Conservation (phyloP, 2,797 vertebrate species). For the Protonibea diacanthus region DNA sequence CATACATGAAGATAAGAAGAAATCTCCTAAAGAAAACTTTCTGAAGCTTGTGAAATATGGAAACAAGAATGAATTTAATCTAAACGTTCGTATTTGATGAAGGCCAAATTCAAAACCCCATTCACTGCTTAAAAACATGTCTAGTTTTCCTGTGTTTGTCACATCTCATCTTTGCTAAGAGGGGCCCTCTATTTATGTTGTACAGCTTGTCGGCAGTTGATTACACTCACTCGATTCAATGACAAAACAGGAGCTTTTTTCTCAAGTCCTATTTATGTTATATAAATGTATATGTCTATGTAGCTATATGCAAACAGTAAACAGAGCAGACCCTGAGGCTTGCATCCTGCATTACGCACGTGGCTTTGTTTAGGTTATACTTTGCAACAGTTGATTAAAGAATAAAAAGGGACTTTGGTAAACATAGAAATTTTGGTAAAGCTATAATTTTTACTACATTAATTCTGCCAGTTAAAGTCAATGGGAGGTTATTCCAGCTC, state of each 20-base stretch:
- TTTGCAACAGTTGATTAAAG: too few species aligned
- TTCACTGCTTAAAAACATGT: not conserved
- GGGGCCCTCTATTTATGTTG: not conserved
- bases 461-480: too few species aligned
- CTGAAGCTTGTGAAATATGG: slow-evolving; percentile 15
- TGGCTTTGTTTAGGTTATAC: not conserved
- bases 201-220: not conserved
- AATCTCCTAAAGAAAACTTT: not conserved
- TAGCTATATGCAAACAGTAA: slow-evolving; percentile 2
- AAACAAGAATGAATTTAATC: slow-evolving; percentile 4
- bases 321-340: too few species aligned
- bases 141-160: slow-evolving; percentile 7
- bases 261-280: not conserved
- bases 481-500: too few species aligned
- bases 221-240: not conserved
- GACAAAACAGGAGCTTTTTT: not conserved
- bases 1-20: not conserved
- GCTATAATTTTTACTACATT: too few species aligned
- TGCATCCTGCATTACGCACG: too few species aligned
- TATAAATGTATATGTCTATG: slow-evolving; percentile 17
- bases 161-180: slow-evolving; percentile 1
- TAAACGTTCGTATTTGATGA: not conserved
- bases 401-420: too few species aligned
- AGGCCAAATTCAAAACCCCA: not conserved
- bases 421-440: too few species aligned